These are phyloP conservation scores for Actinia equina DNA, from an alignment of 64 coral and sea anemone species.

Conservation along the genomic window DNA sequence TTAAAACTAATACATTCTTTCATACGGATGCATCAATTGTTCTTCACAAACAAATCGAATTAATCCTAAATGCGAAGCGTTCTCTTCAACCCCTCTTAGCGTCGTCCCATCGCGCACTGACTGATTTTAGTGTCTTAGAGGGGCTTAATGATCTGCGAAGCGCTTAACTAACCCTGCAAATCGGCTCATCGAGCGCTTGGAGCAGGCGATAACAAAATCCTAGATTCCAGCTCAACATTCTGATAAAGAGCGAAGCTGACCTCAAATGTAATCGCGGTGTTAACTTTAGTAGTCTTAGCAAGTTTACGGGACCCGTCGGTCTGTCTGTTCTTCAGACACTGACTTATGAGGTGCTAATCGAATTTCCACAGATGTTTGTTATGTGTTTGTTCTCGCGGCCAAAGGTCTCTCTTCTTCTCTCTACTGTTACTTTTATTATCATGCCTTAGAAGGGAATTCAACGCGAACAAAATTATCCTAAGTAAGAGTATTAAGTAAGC, in stretches of 20 bases:
- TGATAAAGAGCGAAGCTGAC: constrained; percentile 28
- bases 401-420: neutral
- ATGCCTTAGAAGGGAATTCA: neutral
- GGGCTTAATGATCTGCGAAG: neutral
- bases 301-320: neutral
- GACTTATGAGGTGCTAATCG: constrained; percentile 29
- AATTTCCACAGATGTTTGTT: constrained; percentile 15
- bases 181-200: neutral
- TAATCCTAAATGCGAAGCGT: neutral
- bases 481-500: too few relatives aligned
- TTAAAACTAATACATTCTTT: neutral
- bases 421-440: neutral
- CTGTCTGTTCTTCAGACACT: constrained; percentile 1
- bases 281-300: neutral
- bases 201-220: neutral
- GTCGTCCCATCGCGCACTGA: neutral
- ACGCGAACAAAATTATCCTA: neutral
- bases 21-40: neutral
- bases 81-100: neutral
- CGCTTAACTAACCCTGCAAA: neutral
- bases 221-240: neutral
- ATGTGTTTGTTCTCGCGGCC: neutral
- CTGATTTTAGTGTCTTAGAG: neutral
- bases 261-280: neutral
- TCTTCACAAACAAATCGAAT: neutral